These are phyloP conservation scores for Geotrupes spiniger DNA, from an alignment of 2,888 invertebrate genomes.

Conservation along the genomic window DNA sequence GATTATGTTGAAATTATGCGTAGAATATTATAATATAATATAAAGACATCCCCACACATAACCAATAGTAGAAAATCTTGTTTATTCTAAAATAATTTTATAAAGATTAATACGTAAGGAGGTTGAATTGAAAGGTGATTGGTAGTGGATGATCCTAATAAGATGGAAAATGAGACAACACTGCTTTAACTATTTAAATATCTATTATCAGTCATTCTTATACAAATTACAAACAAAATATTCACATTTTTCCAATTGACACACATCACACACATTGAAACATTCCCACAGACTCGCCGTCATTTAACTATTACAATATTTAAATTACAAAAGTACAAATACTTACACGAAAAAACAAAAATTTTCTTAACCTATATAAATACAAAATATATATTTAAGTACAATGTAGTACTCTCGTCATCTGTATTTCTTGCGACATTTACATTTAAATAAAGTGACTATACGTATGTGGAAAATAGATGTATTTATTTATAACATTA, in stretches of 20 bases:
- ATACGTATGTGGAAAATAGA: not conserved
- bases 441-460: not conserved
- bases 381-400: not conserved
- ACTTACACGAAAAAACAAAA: not conserved
- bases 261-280: not conserved
- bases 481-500: not conserved
- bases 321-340: conserved; percentile 7
- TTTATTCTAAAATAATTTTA: too few species aligned
- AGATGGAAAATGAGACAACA: too few species aligned
- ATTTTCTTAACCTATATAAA: not conserved
- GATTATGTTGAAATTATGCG: too few species aligned
- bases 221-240: not conserved
- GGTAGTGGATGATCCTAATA: too few species aligned
- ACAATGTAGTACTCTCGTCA: not conserved
- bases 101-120: too few species aligned
- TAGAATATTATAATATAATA: too few species aligned
- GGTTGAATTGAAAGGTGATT: too few species aligned
- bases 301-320: conserved; percentile 2
- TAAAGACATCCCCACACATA: too few species aligned
- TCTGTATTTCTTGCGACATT: not conserved
- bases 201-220: conserved; percentile 17
- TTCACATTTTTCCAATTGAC: not conserved
- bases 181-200: conserved; percentile 12
- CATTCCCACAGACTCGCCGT: too few species aligned
- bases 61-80: too few species aligned